These are phyloP conservation scores for Henicopernis longicauda DNA, from an alignment of 2,113 vertebrate genomes.

Conservation along the genomic window DNA sequence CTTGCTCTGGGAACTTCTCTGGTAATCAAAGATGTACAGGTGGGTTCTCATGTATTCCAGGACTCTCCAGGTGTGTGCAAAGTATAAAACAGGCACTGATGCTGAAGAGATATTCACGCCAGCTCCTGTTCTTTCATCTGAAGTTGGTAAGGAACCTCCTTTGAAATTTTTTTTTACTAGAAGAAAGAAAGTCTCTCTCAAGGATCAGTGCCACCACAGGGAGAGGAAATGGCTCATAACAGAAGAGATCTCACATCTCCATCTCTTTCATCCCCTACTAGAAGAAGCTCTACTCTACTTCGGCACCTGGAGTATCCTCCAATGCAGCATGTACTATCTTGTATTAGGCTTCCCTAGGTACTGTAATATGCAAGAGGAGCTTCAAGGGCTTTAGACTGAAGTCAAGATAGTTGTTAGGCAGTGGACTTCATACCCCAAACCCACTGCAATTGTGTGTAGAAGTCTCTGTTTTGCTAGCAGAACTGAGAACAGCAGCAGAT, in stretches of 20 bases:
- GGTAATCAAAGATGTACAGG: not conserved
- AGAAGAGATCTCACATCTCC: not conserved
- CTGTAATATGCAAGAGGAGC: not conserved
- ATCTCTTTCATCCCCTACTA: slow-evolving; percentile 44
- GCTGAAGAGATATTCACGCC: not conserved
- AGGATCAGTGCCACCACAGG: slow-evolving; percentile 11
- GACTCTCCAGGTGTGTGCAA: slow-evolving; percentile 12
- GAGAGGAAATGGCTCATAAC: not conserved
- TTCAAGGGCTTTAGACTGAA: not conserved
- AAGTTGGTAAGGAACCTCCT: slow-evolving; percentile 4
- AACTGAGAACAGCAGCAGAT: not conserved
- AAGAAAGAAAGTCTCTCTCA: not conserved
- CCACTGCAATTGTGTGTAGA: not conserved
- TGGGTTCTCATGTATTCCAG: slow-evolving; percentile 28
- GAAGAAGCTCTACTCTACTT: not conserved
- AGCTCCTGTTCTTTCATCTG: slow-evolving; percentile 30
- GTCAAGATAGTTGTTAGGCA: not conserved
- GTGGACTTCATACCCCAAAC: not conserved
- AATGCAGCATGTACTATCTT: not conserved
- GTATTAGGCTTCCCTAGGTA: not conserved
- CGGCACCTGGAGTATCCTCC: not conserved
- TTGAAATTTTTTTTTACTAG: not conserved
- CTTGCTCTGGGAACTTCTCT: not conserved
- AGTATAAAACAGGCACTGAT: not conserved
- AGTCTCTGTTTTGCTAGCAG: not conserved